phyloP scores from a whole-genome alignment of 2,113 vertebrate genomes.

The Danionella cerebrum region DNA sequence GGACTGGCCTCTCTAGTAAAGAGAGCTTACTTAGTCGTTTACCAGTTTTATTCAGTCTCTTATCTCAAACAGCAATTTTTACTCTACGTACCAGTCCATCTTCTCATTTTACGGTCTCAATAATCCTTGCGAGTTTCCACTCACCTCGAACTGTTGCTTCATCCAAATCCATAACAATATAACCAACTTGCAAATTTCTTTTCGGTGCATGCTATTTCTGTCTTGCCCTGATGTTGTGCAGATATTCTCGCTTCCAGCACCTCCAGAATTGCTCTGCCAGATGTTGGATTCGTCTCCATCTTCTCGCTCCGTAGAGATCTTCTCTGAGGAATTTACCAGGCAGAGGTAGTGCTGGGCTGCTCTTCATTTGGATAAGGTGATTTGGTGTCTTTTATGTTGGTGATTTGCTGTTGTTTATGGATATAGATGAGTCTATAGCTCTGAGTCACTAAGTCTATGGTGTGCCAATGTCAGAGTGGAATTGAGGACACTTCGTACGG shows the following conservation, averaged over 20 bases:
- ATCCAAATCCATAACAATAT: constrained; percentile 1
- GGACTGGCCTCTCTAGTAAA: not conserved
- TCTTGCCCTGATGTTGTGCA: not conserved
- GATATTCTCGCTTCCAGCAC: not conserved
- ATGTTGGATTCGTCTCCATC: not conserved
- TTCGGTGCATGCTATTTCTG: not conserved
- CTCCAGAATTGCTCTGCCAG: not conserved
- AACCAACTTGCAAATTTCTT: not conserved
- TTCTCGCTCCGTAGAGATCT: not conserved
- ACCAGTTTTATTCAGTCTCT: no score
- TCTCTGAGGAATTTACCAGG: not conserved
- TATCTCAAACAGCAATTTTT: not conserved
- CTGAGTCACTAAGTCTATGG: not conserved
- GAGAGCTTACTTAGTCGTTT: not conserved
- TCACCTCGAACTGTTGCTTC: not conserved
- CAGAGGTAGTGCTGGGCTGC: not conserved
- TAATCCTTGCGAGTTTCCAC: not conserved
- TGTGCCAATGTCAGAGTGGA: not conserved
- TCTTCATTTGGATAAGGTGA: not conserved
- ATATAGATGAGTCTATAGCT: not conserved
- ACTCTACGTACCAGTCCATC: constrained; percentile 13
- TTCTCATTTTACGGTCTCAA: not conserved
- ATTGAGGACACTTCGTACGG: not conserved
- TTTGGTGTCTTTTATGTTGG: not conserved
- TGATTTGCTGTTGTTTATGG: not conserved